phyloP scores from a whole-genome alignment of 1,140 invertebrate genomes.

The Formica selysi region DNA sequence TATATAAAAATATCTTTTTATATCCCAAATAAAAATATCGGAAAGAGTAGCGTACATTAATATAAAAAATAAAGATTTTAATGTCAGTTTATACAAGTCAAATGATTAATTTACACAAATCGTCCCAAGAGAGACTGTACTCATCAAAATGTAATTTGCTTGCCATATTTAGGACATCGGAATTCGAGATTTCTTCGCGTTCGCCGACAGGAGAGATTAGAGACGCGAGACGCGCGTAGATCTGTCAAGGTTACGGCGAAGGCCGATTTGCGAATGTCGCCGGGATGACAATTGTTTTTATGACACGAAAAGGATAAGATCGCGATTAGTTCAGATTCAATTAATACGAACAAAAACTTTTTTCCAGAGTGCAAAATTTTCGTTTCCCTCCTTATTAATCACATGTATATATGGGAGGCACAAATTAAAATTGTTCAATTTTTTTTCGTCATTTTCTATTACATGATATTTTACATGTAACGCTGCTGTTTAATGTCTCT shows the following conservation, averaged over 20 bases:
- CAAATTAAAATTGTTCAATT: neutral
- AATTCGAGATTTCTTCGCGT: neutral
- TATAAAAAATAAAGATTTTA: neutral
- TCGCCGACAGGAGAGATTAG: constrained; percentile 11
- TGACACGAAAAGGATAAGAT: neutral
- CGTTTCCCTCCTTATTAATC: neutral
- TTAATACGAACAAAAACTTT: neutral
- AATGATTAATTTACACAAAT: neutral
- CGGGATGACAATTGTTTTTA: neutral
- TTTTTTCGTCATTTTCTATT: neutral
- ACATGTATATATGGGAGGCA: neutral
- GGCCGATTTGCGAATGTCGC: neutral
- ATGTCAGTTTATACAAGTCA: neutral
- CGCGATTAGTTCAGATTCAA: constrained; percentile 17
- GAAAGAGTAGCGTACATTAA: neutral
- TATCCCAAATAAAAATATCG: neutral
- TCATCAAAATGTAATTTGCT: neutral
- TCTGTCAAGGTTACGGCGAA: constrained; percentile 19
- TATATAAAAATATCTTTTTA: neutral
- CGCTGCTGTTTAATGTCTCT: neutral
- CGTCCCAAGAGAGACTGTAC: neutral
- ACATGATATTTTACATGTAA: neutral
- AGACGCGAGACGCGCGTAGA: neutral
- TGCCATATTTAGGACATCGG: neutral
- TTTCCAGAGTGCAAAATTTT: neutral